Evolutionary conservation across 2,888 invertebrate species (phyloP), one percentile per base, ranked within the genome.

Genomic region (Tetragnatha montana): DNA sequence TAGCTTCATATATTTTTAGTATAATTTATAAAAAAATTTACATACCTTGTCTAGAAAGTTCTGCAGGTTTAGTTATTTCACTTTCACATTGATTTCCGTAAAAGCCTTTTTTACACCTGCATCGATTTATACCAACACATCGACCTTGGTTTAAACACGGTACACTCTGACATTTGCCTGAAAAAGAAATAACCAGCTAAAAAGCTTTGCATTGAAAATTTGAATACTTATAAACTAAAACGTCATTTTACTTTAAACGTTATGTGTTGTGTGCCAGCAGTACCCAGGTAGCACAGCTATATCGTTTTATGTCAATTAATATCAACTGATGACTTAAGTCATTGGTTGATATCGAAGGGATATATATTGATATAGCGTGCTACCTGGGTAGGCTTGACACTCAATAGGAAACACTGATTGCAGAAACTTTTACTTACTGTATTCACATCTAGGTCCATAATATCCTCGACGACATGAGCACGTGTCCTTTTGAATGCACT

Each of bases 381-480:
- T n/a, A n/a, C n/a, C n/a, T n/a, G 14, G 69, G n/a, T n/a, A 10
- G 19, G 19, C 70, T n/a, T 70, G 70, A 70, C 10, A 8, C 19
- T 75, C 6, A 75, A 14, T 75, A 6, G 2, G 49, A 17, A 49
- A 14, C 49, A 75, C 47, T 17, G 19, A 81, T 8, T 17, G 19
- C 14, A 19, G 4, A 80, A 75, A 8, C 8, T 10, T n/a, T n/a
- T 70, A 90, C 97, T 96, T 94, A 98, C 98, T 97, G 94, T 96
- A 97, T 95, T 98, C 97, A 94, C 98, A 98, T 88, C 96, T 96
- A 79, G 96, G 94, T 88, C 98, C 98, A 93, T 97, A 97, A 93
- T 97, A 98, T 74, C 98, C 98, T 93, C 96, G 97, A 0, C 97
- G 95, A 94, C 98, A 98, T 92, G 97, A 96, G 93, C 98, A 98